A percentile compares a stretch with the other conserved stretches of the same genome.
Evolutionary conservation across 2,113 vertebrate species (phyloP).

Genomic region (Psammodynastes pulverulentus): DNA sequence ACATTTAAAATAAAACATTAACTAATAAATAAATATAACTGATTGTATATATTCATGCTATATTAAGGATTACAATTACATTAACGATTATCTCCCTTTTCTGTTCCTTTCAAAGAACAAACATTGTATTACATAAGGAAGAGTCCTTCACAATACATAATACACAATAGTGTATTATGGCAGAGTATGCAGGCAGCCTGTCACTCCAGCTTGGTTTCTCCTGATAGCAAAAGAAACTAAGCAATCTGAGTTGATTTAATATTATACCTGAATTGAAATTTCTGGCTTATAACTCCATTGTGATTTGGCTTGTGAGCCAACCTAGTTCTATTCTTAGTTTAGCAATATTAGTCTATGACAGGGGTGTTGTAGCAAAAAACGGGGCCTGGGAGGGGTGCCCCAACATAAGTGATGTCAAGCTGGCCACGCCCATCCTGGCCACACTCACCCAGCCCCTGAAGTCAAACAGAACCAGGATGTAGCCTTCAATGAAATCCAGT

Average conservation of each 20-base stretch:
- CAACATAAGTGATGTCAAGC: too few relatives aligned
- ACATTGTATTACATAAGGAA: not conserved
- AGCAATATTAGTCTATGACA: not conserved
- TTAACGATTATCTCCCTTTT: not conserved
- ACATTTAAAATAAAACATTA: not conserved
- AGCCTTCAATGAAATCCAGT: too few relatives aligned
- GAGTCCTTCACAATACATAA: not conserved
- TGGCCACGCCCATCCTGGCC: too few relatives aligned
- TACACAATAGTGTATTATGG: too few relatives aligned
- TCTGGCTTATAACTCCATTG: not conserved
- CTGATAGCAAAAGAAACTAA: not conserved
- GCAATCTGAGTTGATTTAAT: not conserved
- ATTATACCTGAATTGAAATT: not conserved
- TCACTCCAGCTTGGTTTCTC: not conserved
- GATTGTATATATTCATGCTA: not conserved
- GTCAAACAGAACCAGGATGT: too few relatives aligned
- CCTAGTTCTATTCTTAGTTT: not conserved
- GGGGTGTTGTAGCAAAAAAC: too few relatives aligned
- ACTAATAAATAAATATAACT: not conserved
- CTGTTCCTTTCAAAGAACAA: not conserved
- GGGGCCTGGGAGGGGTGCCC: too few relatives aligned
- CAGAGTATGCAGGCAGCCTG: not conserved
- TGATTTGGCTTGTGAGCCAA: not conserved
- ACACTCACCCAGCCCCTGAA: too few relatives aligned
- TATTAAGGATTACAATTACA: not conserved